phyloP scores from a whole-genome alignment of 2,113 vertebrate genomes.

The Pluvialis apricaria region DNA sequence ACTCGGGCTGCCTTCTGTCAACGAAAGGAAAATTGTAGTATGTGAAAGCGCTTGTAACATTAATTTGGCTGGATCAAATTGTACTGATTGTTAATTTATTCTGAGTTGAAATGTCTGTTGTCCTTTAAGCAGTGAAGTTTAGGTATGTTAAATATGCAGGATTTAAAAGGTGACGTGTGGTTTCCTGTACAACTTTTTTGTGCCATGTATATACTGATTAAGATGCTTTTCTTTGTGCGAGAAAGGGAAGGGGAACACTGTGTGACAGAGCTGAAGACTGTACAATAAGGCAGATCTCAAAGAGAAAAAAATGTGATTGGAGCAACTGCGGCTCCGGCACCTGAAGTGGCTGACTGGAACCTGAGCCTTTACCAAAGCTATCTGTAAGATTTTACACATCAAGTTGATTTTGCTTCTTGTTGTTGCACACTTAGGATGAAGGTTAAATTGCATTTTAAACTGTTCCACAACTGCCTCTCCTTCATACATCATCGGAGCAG shows the following conservation, averaged over 20 bases:
- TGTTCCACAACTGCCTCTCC: conserved; percentile 39
- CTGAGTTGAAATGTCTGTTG: neutral
- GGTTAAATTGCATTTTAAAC: conserved; percentile 57
- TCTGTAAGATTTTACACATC: conserved; percentile 12
- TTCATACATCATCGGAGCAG: conserved; percentile 60
- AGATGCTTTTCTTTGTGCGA: neutral
- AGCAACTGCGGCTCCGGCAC: neutral
- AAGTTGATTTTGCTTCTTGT: conserved; percentile 31
- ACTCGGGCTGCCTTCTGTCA: neutral
- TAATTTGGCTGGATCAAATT: neutral
- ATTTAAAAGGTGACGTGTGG: neutral
- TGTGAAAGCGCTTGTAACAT: neutral
- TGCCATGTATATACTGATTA: neutral
- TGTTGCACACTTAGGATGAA: conserved; percentile 9
- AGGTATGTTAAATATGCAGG: neutral
- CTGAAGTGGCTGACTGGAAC: neutral
- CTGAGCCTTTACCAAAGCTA: neutral
- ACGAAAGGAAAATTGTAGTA: neutral
- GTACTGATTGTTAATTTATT: neutral
- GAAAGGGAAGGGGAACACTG: neutral
- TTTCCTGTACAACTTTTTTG: neutral
- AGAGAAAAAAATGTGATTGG: neutral
- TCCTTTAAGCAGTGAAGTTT: neutral
- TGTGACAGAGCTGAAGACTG: neutral
- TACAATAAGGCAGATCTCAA: neutral